Evolutionary conservation across 2,888 invertebrate species (phyloP), one percentile per base, ranked within the genome.

Genomic region (Chaetogeoica ovagalla): DNA sequence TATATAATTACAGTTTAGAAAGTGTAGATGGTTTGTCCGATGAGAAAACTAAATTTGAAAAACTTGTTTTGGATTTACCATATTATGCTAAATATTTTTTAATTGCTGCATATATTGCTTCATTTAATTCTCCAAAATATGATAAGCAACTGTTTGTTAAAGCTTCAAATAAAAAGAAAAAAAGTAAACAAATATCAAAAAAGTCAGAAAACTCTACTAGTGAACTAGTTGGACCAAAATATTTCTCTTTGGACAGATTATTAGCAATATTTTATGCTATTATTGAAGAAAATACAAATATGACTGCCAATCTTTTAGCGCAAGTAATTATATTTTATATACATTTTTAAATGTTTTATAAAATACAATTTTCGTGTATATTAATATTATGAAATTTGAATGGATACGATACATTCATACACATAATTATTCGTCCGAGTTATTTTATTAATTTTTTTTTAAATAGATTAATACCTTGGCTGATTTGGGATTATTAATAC

Each of bases 41-140:
- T 37, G 62, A 63, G 4, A 55, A 79, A 39, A 30, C 11, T 5
- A 72, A 62, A 52, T 72, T 75, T 72, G 71, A 77, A 48, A 72
- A 70, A 30, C 5, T 81, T 23, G 73, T 48, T 37, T 11, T 94
- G 55, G 94, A 94, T 84, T 85, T 97, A 6, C 97, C 97, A 0
- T 95, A 91, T 85, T 96, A 95, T 86, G 93, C 95, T 0, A 97
- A 97, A 86, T 96, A 91, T 86, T 88, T 97, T 57, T 87, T 97
- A 5, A 93, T 97, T 43, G 95, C 97, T 11, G 93, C 96, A 0
- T 97, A 94, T 86, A 88, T 97, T 82, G 97, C 97, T 0, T 97
- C 97, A 55, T 94, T 96, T 86, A 97, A 97, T 86, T 94, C 96
- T 1, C 90, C 93, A 0, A 94, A 93, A 84, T 92, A 94, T 83